Percentiles rank a stretch among this genome's conserved stretches.
Evolutionary conservation across 2,888 invertebrate species (phyloP).

Genomic region (Drosophila anceps): DNA sequence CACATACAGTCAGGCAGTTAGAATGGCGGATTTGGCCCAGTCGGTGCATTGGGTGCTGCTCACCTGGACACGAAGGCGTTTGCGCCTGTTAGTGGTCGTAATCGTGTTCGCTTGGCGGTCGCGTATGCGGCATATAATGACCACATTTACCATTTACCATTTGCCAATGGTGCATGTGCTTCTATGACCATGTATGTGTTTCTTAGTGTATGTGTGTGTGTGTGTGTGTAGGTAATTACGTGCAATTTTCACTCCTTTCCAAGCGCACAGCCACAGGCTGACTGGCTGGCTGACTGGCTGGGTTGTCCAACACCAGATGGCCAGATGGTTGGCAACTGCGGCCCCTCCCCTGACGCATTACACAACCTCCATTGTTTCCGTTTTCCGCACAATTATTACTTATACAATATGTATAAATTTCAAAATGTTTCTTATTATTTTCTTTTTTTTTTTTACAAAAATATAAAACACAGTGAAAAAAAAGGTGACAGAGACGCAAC

Average conservation of each 20-base stretch:
- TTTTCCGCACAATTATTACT: conserved; percentile 82
- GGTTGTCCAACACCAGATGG: conserved; percentile 71
- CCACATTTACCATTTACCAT: conserved; percentile 69
- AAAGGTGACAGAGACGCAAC: conserved; percentile 48
- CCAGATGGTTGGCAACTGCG: conserved; percentile 23
- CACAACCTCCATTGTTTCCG: conserved; percentile 83
- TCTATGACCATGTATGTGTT: conserved; percentile 14
- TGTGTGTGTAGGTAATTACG: conserved; percentile 69
- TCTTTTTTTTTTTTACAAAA: conserved; percentile 29
- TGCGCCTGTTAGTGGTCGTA: conserved; percentile 53
- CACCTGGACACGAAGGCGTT: conserved; percentile 62
- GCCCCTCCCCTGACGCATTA: conserved; percentile 72
- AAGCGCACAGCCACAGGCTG: conserved; percentile 65
- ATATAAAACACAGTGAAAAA: conserved; percentile 38
- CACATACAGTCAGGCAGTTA: conserved; percentile 1
- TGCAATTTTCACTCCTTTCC: conserved; percentile 80
- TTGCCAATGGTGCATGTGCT: conserved; percentile 53
- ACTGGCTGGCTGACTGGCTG: conserved; percentile 35
- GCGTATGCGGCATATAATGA: conserved; percentile 71
- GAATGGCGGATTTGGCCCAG: conserved; percentile 61
- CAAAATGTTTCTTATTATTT: conserved; percentile 33
- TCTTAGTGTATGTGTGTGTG: conserved; percentile 5
- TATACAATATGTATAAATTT: conserved; percentile 81
- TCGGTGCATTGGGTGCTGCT: conserved; percentile 60
- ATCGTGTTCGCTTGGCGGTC: conserved; percentile 59